Percentiles rank a stretch among this genome's conserved stretches.
phyloP scores from a whole-genome alignment of 2,113 vertebrate species.

The Zonotrichia leucophrys region DNA sequence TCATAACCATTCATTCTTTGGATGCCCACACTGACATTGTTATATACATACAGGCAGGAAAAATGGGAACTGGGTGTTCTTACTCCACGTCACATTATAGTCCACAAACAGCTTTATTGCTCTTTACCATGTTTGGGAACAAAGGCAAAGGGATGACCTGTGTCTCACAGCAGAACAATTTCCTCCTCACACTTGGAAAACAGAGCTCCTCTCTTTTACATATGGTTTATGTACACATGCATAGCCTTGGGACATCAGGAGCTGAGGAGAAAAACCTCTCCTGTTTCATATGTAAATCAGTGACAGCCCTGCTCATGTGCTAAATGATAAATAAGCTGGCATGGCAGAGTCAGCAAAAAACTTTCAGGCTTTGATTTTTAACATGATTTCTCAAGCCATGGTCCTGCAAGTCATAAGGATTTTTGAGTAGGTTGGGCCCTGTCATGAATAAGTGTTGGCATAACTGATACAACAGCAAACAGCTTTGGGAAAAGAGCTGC shows the following conservation, averaged over 20 bases:
- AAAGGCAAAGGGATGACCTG: conserved; percentile 23
- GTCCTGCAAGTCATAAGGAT: neutral
- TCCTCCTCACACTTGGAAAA: conserved; percentile 14
- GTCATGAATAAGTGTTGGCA: neutral
- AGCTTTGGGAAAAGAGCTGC: neutral
- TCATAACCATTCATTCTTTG: conserved; percentile 53
- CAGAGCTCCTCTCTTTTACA: neutral
- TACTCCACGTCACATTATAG: conserved; percentile 18
- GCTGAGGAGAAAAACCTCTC: neutral
- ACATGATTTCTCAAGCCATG: neutral
- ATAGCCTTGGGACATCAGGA: neutral
- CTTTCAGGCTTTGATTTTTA: neutral
- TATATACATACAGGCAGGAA: conserved; percentile 16
- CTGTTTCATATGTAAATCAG: neutral
- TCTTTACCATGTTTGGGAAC: conserved; percentile 63
- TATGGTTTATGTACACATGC: neutral
- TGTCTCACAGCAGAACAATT: conserved; percentile 3
- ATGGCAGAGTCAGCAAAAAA: conserved; percentile 1
- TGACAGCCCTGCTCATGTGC: neutral
- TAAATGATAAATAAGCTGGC: neutral
- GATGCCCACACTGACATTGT: conserved; percentile 58
- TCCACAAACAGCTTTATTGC: conserved; percentile 25
- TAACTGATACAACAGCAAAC: neutral
- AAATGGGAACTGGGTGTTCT: conserved; percentile 62
- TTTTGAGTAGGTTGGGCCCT: neutral